Percentiles rank a stretch among this genome's conserved stretches.
These are phyloP conservation scores for Telmatherina bonti DNA, from an alignment of 2,797 vertebrate genomes.

Conservation along the genomic window DNA sequence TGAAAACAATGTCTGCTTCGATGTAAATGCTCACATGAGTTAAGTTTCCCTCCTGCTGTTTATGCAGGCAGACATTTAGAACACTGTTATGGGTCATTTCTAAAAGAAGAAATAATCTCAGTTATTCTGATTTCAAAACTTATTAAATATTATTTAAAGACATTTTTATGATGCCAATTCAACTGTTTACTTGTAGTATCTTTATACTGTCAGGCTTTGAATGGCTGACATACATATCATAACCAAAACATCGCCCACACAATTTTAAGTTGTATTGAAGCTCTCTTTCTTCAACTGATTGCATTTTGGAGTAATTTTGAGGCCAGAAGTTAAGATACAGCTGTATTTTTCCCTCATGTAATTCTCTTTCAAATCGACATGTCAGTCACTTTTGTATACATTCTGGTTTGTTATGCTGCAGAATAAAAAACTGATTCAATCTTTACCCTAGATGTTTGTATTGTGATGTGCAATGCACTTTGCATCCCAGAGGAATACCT, in stretches of 20 bases:
- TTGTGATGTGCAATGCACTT: conserved; percentile 5
- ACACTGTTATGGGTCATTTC: not conserved
- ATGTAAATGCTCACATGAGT: not conserved
- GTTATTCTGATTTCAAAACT: not conserved
- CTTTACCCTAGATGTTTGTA: not conserved
- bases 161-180: too few relatives aligned
- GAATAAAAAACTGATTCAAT: not conserved
- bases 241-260: not conserved
- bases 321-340: not conserved
- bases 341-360: too few relatives aligned
- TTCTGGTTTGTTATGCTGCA: too few relatives aligned
- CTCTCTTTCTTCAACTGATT: not conserved
- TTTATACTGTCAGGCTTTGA: not conserved
- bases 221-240: not conserved
- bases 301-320: not conserved
- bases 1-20: too few relatives aligned
- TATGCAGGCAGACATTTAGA: not conserved
- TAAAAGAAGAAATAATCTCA: not conserved
- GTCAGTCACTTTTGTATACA: too few relatives aligned
- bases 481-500: not conserved
- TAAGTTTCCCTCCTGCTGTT: not conserved
- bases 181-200: not conserved
- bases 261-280: not conserved
- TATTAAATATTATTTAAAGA: too few relatives aligned
- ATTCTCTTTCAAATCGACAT: too few relatives aligned